phyloP scores from a whole-genome alignment of 2,888 invertebrate genomes.

The Alcis repandata region DNA sequence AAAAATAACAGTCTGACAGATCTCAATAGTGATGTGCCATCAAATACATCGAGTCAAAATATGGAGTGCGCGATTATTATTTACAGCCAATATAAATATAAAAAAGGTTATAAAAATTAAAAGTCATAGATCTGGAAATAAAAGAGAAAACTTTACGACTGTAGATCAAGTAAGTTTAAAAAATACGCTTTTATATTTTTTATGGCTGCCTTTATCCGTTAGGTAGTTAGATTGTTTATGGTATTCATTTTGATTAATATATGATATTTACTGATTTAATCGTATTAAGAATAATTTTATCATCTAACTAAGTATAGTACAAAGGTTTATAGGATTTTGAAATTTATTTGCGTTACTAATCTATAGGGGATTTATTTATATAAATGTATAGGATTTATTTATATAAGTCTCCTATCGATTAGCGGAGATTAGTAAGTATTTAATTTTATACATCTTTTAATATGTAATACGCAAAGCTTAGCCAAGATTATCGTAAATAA shows the following conservation, averaged over 20 bases:
- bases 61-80: constrained; percentile 32
- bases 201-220: constrained; percentile 33
- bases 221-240: constrained; percentile 43
- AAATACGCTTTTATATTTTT: constrained; percentile 35
- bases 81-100: constrained; percentile 32
- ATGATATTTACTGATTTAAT: constrained; percentile 45
- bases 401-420: not conserved
- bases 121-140: constrained; percentile 33
- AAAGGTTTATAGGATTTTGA: constrained; percentile 26
- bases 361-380: constrained; percentile 20
- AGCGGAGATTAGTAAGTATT: not conserved
- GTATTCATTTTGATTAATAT: constrained; percentile 41
- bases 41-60: constrained; percentile 31
- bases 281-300: constrained; percentile 42
- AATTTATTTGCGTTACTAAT: constrained; percentile 42
- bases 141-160: constrained; percentile 41
- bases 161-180: constrained; percentile 36
- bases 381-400: constrained; percentile 20
- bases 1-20: constrained; percentile 18
- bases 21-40: constrained; percentile 36
- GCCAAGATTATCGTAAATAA: constrained; percentile 13
- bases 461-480: constrained; percentile 3
- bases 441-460: constrained; percentile 14
- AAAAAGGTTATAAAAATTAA: constrained; percentile 36
- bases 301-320: constrained; percentile 29